phyloP scores from a whole-genome alignment of 2,888 invertebrate genomes.

The Cristatella mucedo region DNA sequence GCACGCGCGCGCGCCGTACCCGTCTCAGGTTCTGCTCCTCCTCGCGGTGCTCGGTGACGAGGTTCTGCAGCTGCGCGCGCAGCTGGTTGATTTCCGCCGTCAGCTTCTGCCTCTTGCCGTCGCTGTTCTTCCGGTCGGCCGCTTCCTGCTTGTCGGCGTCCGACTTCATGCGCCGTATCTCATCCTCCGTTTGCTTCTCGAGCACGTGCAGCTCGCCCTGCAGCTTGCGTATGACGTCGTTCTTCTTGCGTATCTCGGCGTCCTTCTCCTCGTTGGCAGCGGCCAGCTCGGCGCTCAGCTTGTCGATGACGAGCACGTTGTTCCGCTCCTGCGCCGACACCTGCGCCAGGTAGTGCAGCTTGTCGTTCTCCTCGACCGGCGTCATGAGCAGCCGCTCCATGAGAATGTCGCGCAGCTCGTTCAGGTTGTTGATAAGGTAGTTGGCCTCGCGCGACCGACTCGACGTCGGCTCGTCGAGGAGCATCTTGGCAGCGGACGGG shows the following conservation, averaged over 20 bases:
- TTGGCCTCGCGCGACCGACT: constrained; percentile 14
- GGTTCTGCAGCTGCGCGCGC: constrained; percentile 27
- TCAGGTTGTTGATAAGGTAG: constrained; percentile 19
- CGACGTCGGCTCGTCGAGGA: constrained; percentile 17
- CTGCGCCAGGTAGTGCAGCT: constrained; percentile 28
- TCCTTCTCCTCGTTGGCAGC: constrained; percentile 32
- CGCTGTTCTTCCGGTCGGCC: constrained; percentile 34
- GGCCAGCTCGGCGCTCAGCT: constrained; percentile 30
- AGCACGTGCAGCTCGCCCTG: constrained; percentile 30
- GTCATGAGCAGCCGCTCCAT: constrained; percentile 33
- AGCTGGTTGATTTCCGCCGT: constrained; percentile 27
- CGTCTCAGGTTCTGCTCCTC: constrained; percentile 30
- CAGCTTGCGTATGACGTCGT: constrained; percentile 29
- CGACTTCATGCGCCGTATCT: constrained; percentile 27
- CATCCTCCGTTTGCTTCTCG: constrained; percentile 35
- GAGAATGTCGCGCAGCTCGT: constrained; percentile 29
- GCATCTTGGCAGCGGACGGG: constrained; percentile 23
- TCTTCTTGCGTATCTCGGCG: constrained; percentile 34
- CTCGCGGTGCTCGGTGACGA: constrained; percentile 30
- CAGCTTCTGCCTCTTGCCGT: constrained; percentile 29
- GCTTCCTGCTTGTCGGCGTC: constrained; percentile 37
- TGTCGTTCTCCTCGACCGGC: constrained; percentile 33
- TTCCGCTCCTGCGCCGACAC: constrained; percentile 24
- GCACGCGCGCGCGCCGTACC: constrained; percentile 17
- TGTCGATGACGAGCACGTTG: constrained; percentile 31